These are phyloP conservation scores for Catharus ustulatus DNA, from an alignment of 2,797 vertebrate species.

Conservation along the genomic window DNA sequence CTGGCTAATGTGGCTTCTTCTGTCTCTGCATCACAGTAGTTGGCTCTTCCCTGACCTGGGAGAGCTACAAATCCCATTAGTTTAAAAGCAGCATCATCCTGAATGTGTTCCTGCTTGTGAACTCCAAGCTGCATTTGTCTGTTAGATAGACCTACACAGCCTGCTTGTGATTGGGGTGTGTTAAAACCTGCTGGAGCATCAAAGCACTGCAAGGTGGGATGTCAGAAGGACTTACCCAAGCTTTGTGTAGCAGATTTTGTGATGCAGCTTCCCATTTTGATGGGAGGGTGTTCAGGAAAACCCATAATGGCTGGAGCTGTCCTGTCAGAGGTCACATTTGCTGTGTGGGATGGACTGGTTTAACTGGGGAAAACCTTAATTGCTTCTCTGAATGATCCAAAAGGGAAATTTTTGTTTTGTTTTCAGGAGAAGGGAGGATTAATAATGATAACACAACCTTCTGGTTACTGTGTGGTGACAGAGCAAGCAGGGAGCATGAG, in stretches of 20 bases:
- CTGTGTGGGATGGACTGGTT: neutral
- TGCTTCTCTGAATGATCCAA: neutral
- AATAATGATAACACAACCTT: neutral
- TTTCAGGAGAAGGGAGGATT: neutral
- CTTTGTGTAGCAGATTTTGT: fast-evolving
- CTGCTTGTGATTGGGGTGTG: neutral
- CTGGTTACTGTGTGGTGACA: neutral
- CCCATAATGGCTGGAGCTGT: fast-evolving
- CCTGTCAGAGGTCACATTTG: neutral
- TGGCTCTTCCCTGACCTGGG: neutral
- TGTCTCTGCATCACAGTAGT: neutral
- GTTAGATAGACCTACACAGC: neutral
- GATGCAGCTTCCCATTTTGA: neutral
- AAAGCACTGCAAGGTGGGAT: neutral
- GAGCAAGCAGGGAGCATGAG: neutral
- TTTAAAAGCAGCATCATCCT: slow-evolving; percentile 33
- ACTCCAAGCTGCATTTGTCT: neutral
- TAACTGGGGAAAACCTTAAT: neutral
- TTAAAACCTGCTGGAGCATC: neutral
- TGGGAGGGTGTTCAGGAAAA: fast-evolving
- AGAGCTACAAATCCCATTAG: slow-evolving; percentile 25
- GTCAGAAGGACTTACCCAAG: neutral
- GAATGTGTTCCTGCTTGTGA: neutral
- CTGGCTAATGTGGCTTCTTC: neutral
- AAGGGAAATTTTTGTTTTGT: neutral